phyloP scores from a whole-genome alignment of 2,797 vertebrate species.

The Micrastur ruficollis region DNA sequence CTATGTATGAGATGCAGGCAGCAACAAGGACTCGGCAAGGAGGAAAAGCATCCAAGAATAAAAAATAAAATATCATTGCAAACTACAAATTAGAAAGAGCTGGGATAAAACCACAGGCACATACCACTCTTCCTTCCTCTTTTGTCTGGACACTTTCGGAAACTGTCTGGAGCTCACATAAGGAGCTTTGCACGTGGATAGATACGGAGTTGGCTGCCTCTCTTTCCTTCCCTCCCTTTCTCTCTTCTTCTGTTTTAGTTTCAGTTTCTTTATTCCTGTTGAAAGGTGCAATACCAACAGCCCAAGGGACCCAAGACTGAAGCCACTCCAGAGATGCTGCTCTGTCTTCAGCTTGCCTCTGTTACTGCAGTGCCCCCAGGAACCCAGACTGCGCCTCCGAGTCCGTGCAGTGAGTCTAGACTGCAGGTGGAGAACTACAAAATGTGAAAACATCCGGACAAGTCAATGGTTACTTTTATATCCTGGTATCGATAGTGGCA shows the following conservation, averaged over 20 bases:
- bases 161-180: not conserved
- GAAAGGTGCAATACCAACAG: not conserved
- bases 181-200: not conserved
- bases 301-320: not conserved
- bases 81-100: not conserved
- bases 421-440: not conserved
- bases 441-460: not conserved
- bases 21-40: slow-evolving; percentile 58
- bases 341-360: not conserved
- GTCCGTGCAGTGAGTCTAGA: not conserved
- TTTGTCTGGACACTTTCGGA: not conserved
- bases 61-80: slow-evolving; percentile 47
- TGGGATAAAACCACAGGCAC: not conserved
- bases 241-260: not conserved
- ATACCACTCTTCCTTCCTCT: not conserved
- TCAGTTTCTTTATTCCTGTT: not conserved
- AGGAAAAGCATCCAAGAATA: slow-evolving; percentile 57
- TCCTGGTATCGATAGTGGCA: not conserved
- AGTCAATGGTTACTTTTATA: not conserved
- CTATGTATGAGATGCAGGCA: slow-evolving; percentile 73
- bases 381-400: not conserved
- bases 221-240: not conserved
- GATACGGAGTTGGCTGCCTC: not conserved
- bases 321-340: not conserved
- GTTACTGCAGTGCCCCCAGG: not conserved